Conservation (phyloP, 2,113 vertebrate species). For the Gracilinanus agilis region DNA sequence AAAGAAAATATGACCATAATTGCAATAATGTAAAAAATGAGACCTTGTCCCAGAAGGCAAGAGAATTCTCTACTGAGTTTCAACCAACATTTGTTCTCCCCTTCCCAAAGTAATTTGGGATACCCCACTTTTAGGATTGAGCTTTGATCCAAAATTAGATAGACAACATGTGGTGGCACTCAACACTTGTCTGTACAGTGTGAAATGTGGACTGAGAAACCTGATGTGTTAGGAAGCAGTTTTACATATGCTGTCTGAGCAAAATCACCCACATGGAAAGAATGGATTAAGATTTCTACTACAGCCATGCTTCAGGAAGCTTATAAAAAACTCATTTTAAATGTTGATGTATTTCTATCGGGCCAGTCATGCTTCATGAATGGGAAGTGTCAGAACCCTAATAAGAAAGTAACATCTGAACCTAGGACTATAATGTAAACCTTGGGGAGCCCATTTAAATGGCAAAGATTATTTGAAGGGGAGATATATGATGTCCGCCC, state of each 20-base stretch:
- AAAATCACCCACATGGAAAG: neutral
- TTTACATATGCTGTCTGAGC: neutral
- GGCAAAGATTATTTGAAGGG: neutral
- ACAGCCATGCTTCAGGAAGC: neutral
- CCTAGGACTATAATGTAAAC: rapidly evolving
- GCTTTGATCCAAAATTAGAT: neutral
- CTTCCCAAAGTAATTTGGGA: neutral
- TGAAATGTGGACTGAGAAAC: neutral
- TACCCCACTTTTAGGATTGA: neutral
- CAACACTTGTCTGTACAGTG: neutral
- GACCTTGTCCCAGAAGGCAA: neutral
- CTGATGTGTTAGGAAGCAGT: neutral
- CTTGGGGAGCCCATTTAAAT: neutral
- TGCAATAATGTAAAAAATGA: neutral
- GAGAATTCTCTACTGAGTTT: neutral
- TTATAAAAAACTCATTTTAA: neutral
- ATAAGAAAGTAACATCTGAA: neutral
- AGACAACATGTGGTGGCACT: neutral
- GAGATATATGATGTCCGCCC: neutral
- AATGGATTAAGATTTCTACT: neutral
- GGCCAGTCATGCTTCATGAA: neutral
- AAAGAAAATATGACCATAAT: neutral
- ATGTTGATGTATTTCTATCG: neutral
- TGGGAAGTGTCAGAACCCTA: neutral
- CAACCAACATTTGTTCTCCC: neutral